A percentile compares a stretch with the other conserved stretches of the same genome.
Conservation (phyloP, 1,140 invertebrate species). For the Diachasmimorpha longicaudata region DNA sequence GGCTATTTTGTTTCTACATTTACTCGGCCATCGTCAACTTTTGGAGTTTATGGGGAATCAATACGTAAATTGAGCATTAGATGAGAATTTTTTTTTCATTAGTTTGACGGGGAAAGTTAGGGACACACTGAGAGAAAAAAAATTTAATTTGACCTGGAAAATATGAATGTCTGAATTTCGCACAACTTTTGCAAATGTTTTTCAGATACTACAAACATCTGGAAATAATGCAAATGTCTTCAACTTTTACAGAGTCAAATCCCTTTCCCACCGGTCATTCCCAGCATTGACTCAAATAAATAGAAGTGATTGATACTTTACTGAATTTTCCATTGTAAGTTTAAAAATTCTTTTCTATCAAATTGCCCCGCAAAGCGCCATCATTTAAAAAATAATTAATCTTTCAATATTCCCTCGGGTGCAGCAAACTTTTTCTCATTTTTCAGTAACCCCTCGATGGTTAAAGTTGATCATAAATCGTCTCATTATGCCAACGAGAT, state of each 20-base stretch:
- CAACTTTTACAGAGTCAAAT: too few relatives aligned
- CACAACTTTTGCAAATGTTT: too few relatives aligned
- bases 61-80: not conserved
- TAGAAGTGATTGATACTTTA: too few relatives aligned
- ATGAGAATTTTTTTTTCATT: not conserved
- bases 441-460: not conserved
- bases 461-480: not conserved
- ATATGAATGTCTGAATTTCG: too few relatives aligned
- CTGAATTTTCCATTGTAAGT: not conserved
- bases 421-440: not conserved
- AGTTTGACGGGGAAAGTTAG: not conserved
- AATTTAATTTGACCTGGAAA: too few relatives aligned
- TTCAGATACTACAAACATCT: too few relatives aligned
- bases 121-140: too few relatives aligned
- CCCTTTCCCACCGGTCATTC: too few relatives aligned
- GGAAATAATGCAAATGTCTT: too few relatives aligned
- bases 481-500: not conserved
- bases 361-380: not conserved
- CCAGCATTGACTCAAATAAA: too few relatives aligned
- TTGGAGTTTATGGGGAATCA: not conserved
- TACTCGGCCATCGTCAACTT: not conserved
- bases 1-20: constrained; percentile 2
- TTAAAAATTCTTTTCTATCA: not conserved
- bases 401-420: not conserved
- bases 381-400: not conserved